Base-by-base conservation (phyloP, 2,888 invertebrate genomes). In the Ochlodes sylvanus region DNA sequence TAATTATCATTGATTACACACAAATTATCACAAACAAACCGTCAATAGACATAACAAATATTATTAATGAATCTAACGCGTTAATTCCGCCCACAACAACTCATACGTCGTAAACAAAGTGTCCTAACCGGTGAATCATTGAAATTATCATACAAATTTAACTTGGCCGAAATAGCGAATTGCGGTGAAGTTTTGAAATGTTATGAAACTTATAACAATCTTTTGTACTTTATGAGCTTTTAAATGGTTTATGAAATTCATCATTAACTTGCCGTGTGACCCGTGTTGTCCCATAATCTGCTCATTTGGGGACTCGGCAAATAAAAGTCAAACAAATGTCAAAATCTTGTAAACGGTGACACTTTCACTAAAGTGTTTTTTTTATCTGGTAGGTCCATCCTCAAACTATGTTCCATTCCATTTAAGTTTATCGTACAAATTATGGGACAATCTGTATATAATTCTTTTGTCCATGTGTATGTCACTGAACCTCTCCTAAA, bases 101-200 rank as follows among this genome's bases (percentile, higher is more conserved):
- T 47, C 47, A 50, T n/a, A 9, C 4, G 19, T 9, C 38, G 38
- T 9, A 38, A 38, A 50, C 19, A 32, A 32, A 54, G 27, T 54
- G 54, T 54, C 54, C 21, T 27, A 54, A 54, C 17, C 27, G 7
- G n/a, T 54, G 54, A 54, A 54, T 54, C 54, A 54, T 32, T 6
- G 32, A 54, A 54, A 54, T 54, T 54, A 54, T 12, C 52, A 52
- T 54, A 54, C 32, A 15, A 32, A 50, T 27, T 27, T 27, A 27
- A 27, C 27, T 27, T 27, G 27, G 12, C 54, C 32, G n/a, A 54
- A 54, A 54, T 54, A n/a, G 27, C 32, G 54, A 54, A 54, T 54
- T 32, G 32, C 7, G 21, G 54, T 54, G 7, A 15, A 7, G 19
- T 54, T 54, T 27, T 6, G 54, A n/a, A 54, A 54, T n/a, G n/a